A percentile compares a stretch with the other conserved stretches of the same genome.
These are phyloP conservation scores for Tenthredo notha DNA, from an alignment of 2,888 invertebrate species.

Conservation along the genomic window DNA sequence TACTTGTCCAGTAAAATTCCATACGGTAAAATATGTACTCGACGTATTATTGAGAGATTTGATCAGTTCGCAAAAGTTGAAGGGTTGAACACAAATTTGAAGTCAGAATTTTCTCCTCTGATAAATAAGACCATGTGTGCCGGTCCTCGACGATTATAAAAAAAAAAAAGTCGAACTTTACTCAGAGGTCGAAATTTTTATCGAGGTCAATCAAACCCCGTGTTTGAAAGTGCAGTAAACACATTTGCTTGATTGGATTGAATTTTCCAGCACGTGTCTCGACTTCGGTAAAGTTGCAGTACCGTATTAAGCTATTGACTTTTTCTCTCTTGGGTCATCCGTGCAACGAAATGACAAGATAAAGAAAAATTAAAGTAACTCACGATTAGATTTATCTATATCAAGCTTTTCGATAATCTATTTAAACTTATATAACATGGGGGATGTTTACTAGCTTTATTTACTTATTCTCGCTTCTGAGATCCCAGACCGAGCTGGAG, in stretches of 20 bases:
- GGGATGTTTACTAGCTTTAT: neutral
- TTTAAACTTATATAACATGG: neutral
- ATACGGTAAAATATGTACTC: neutral
- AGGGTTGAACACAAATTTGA: neutral
- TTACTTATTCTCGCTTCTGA: no score
- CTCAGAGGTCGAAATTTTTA: neutral
- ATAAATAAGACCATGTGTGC: neutral
- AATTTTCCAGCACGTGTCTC: neutral
- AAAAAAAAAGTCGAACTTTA: neutral
- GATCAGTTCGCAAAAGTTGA: neutral
- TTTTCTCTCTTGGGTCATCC: neutral
- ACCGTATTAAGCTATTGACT: neutral
- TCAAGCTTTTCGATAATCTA: neutral
- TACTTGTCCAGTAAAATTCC: no score
- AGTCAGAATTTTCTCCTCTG: neutral
- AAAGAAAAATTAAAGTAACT: neutral
- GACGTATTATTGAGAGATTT: neutral
- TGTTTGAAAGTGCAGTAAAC: neutral
- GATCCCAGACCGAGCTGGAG: neutral
- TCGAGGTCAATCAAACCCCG: neutral
- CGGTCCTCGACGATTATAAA: neutral
- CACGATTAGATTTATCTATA: neutral
- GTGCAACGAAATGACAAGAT: neutral
- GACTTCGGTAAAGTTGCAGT: neutral
- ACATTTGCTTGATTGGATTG: neutral